These are phyloP conservation scores for Uria lomvia DNA, from an alignment of 2,113 vertebrate species.

Conservation along the genomic window DNA sequence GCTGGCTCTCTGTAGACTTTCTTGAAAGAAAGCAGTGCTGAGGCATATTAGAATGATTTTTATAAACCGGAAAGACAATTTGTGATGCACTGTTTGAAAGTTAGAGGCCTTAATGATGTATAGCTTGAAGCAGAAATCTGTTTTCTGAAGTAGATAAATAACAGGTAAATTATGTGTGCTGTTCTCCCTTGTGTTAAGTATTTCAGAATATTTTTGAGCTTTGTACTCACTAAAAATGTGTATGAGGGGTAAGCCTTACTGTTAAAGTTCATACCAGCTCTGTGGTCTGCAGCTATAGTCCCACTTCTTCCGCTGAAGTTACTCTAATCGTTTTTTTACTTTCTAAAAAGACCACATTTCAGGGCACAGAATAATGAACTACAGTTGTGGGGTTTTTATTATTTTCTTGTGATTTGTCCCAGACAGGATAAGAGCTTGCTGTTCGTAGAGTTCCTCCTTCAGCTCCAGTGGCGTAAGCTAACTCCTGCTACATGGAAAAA, in stretches of 20 bases:
- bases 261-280: background rate
- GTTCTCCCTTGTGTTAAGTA: background rate
- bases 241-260: background rate
- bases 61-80: conserved; percentile 11
- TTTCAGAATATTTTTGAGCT: background rate
- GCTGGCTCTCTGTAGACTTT: background rate
- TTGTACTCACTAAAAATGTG: background rate
- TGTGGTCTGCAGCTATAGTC: background rate
- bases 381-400: background rate
- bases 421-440: background rate
- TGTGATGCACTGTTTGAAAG: conserved; percentile 14
- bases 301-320: background rate
- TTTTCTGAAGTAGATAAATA: background rate
- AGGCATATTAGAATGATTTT: background rate
- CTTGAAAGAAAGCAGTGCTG: conserved; percentile 30
- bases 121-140: background rate
- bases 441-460: background rate
- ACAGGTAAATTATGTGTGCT: background rate
- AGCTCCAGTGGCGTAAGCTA: background rate
- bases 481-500: background rate
- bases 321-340: background rate
- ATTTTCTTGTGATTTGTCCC: background rate
- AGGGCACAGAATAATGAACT: background rate
- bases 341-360: background rate
- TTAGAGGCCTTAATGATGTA: background rate